phyloP scores from a whole-genome alignment of 2,797 vertebrate species.

The Chaetophractus vellerosus region DNA sequence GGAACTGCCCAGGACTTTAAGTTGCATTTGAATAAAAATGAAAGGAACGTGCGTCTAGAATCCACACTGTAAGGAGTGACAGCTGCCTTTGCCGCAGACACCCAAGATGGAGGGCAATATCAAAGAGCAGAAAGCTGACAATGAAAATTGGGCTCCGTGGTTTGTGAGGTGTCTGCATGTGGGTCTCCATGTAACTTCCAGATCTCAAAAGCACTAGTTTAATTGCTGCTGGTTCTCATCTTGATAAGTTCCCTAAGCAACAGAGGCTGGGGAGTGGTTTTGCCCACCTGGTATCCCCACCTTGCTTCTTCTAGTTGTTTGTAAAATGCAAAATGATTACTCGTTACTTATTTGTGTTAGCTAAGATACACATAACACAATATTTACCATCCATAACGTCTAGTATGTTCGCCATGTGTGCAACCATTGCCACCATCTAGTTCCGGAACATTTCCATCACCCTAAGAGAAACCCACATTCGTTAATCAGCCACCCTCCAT shows the following conservation, averaged over 20 bases:
- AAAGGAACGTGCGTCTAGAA: too few species aligned
- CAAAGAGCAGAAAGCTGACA: not conserved
- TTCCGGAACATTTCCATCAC: not conserved
- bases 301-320: not conserved
- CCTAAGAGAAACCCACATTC: not conserved
- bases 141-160: not conserved
- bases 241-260: not conserved
- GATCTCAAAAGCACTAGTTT: too few species aligned
- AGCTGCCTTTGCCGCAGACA: not conserved
- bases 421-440: too few species aligned
- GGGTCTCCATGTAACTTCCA: not conserved
- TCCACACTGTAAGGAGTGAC: not conserved
- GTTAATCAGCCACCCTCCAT: not conserved
- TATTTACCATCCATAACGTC: not conserved
- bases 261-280: not conserved
- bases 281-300: not conserved
- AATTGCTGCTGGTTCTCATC: not conserved
- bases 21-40: not conserved
- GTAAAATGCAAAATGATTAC: not conserved
- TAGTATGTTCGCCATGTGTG: not conserved
- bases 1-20: not conserved
- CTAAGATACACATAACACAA: not conserved
- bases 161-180: too few species aligned
- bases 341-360: not conserved
- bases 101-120: not conserved